Percentiles rank a stretch among this genome's conserved stretches.
Evolutionary conservation across 2,797 vertebrate genomes (phyloP).

Genomic region (Poecilia wingei): DNA sequence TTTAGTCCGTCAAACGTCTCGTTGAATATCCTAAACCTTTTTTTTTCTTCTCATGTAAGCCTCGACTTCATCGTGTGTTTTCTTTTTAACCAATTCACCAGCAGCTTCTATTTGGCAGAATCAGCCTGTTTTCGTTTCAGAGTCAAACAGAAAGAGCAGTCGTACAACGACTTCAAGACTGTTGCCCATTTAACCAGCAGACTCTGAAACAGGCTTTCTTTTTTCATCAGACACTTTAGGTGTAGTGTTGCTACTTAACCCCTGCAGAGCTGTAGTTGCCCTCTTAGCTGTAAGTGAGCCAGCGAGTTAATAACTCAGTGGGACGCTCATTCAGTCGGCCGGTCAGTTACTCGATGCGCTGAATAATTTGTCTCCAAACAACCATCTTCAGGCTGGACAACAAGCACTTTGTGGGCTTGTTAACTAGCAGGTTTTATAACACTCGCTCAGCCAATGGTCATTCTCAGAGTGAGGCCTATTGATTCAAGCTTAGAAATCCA

Average conservation of each 20-base stretch:
- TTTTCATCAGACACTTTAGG: constrained; percentile 1
- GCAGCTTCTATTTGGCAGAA: constrained; percentile 49
- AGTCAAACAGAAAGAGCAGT: background rate
- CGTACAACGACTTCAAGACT: background rate
- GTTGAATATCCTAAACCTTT: constrained; percentile 33
- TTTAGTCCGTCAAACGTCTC: constrained; percentile 18
- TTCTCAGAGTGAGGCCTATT: constrained; percentile 3
- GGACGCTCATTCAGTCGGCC: background rate
- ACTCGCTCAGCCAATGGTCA: constrained; percentile 6
- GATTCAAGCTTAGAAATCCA: constrained; percentile 32
- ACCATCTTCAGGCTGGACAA: background rate
- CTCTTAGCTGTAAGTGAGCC: background rate
- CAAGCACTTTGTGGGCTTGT: background rate
- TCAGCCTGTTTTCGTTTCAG: constrained; percentile 40
- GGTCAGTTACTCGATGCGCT: constrained; percentile 4
- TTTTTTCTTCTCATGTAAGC: constrained; percentile 3
- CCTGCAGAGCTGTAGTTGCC: background rate
- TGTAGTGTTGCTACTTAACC: constrained; percentile 5
- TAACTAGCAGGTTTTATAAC: background rate
- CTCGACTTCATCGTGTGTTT: constrained; percentile 5
- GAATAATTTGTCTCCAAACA: background rate
- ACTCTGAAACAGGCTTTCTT: background rate
- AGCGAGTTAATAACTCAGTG: constrained; percentile 6
- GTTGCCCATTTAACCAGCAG: background rate
- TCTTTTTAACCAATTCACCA: constrained; percentile 56